phyloP scores from a whole-genome alignment of 1,140 invertebrate genomes.

The Elymnias hypermnestra region DNA sequence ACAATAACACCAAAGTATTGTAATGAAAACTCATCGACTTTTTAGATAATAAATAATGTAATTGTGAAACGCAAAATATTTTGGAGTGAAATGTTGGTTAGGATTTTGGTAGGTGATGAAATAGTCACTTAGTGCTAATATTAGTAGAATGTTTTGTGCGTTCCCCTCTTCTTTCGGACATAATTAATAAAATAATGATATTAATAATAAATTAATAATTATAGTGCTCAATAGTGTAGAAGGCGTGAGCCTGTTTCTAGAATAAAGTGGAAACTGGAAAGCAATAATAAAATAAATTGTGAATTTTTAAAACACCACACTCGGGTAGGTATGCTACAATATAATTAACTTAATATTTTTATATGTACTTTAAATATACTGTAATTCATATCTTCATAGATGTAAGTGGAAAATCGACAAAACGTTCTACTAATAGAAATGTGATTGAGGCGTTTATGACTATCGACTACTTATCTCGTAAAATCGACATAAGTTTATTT shows the following conservation, averaged over 20 bases:
- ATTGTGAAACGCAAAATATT: slow-evolving; percentile 62
- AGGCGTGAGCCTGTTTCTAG: slow-evolving; percentile 42
- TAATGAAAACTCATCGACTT: slow-evolving; percentile 68
- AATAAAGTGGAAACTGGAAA: slow-evolving; percentile 51
- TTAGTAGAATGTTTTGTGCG: slow-evolving; percentile 67
- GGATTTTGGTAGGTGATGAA: slow-evolving; percentile 38
- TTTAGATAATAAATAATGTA: slow-evolving; percentile 72
- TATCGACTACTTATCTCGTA: slow-evolving; percentile 16
- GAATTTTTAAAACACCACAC: slow-evolving; percentile 54
- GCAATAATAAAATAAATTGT: slow-evolving; percentile 64
- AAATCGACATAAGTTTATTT: slow-evolving; percentile 9
- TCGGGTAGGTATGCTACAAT: slow-evolving; percentile 52
- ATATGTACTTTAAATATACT: slow-evolving; percentile 74
- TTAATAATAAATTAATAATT: slow-evolving; percentile 63
- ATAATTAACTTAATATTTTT: slow-evolving; percentile 73
- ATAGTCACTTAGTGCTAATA: slow-evolving; percentile 33
- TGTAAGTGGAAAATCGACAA: slow-evolving; percentile 56
- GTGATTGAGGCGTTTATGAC: slow-evolving; percentile 36
- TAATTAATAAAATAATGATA: slow-evolving; percentile 46
- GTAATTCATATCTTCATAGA: slow-evolving; percentile 74
- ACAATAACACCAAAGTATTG: slow-evolving; percentile 72
- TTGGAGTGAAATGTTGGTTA: slow-evolving; percentile 63
- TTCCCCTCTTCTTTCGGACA: slow-evolving; percentile 46
- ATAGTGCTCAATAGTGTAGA: slow-evolving; percentile 71
- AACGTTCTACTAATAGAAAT: slow-evolving; percentile 65